Evolutionary conservation across 2,888 invertebrate species (phyloP).

Genomic region (Hoplodrina blanda): DNA sequence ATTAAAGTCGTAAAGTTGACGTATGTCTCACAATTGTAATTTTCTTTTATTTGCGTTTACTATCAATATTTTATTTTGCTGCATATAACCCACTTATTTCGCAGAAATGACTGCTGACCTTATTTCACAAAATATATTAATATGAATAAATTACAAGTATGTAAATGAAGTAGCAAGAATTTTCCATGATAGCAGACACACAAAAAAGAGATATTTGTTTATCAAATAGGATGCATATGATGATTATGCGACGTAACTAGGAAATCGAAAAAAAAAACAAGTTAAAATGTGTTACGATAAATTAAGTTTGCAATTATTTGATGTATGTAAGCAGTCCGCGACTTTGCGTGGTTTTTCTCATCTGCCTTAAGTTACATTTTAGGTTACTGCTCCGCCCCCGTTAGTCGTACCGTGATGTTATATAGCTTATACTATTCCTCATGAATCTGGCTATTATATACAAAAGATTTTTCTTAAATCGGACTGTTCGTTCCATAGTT

Average conservation of each 20-base stretch:
- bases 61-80: not conserved
- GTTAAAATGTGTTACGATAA: not conserved
- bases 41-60: not conserved
- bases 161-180: conserved; percentile 7
- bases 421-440: too few species aligned
- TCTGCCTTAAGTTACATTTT: too few species aligned
- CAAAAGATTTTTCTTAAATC: too few species aligned
- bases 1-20: not conserved
- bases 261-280: conserved; percentile 8
- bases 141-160: conserved; percentile 16
- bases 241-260: conserved; percentile 4
- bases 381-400: too few species aligned
- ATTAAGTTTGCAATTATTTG: not conserved
- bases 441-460: too few species aligned
- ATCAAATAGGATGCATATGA: conserved; percentile 24
- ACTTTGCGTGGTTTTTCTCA: too few species aligned
- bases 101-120: conserved; percentile 1
- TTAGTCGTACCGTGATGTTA: too few species aligned
- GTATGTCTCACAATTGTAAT: not conserved
- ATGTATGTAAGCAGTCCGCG: not conserved
- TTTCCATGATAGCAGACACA: conserved; percentile 25
- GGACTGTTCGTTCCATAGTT: too few species aligned
- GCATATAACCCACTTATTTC: not conserved
- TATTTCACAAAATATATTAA: conserved; percentile 3
- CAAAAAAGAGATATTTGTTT: conserved; percentile 7